Evolutionary conservation across 2,113 vertebrate genomes (phyloP).

Genomic region (Atractosteus spatula): DNA sequence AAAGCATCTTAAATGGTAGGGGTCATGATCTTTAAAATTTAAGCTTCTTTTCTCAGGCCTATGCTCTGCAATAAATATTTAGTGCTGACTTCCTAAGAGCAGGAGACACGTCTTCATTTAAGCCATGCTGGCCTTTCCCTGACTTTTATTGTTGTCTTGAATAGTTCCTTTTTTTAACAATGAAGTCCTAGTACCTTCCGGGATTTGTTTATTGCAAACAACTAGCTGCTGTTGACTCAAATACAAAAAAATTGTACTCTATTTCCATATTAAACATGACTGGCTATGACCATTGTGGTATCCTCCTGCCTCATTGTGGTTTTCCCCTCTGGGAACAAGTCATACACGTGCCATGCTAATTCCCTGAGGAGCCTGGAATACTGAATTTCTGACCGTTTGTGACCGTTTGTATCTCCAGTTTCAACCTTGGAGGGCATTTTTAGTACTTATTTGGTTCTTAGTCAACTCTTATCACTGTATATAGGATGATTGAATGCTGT

Average conservation of each 20-base stretch:
- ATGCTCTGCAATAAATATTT: not conserved
- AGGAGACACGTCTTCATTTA: conserved; percentile 3
- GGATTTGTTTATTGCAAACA: conserved; percentile 16
- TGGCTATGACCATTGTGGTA: conserved; percentile 7
- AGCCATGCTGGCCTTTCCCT: not conserved
- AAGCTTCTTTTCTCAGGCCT: conserved; percentile 11
- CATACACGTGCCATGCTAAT: not conserved
- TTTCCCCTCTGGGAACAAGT: not conserved
- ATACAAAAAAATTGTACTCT: too few species aligned
- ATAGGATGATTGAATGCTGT: not conserved
- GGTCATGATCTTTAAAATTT: not conserved
- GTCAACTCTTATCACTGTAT: not conserved
- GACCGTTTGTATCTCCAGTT: not conserved
- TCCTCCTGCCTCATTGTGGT: not conserved
- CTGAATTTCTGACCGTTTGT: not conserved
- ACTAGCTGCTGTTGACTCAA: not conserved
- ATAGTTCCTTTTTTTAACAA: conserved; percentile 19
- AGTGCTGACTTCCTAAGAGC: conserved; percentile 14
- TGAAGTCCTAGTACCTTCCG: conserved; percentile 15
- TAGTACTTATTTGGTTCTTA: not conserved
- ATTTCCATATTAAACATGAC: not conserved
- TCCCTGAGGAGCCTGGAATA: not conserved
- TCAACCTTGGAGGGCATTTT: conserved; percentile 1
- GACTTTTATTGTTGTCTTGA: conserved; percentile 24
- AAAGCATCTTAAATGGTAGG: too few species aligned